Base-by-base conservation (phyloP, 2,888 invertebrate genomes). In the Priocnemis perturbator region DNA sequence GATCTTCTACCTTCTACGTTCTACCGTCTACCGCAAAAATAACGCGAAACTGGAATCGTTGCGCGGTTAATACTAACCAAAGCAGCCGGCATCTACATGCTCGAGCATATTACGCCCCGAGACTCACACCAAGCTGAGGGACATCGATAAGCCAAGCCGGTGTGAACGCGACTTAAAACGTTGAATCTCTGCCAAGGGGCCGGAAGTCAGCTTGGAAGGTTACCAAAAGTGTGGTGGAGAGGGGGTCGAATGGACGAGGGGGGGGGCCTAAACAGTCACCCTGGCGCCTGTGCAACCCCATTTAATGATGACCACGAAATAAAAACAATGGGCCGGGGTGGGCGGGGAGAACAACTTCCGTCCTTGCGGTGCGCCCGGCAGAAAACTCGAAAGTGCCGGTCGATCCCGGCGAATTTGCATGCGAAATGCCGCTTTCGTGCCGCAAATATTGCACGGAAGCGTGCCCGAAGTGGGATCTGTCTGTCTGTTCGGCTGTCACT, bases 191-290 rank as follows among this genome's bases (percentile, higher is more conserved):
- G 81, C 83, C 83, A 83, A 83, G 76, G 71, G 69, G 69, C 68
- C 73, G 72, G 81, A 75, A 73, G 78, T 78, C 71, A 68, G 58
- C 68, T 84, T 84, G 84, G 84, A 83, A 78, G 74, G 67, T 73
- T 78, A 79, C 83, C 84, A 85, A 83, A 72, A 75, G 76, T 47
- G 37, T 55, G 47, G 45, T 19, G 11, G 23, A 37, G 23, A 23
- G 48, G 56, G 26, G 37, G 26, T 37, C 21, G 26, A 19, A 20
- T 21, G 52, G 57, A 26, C 17, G 59, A 19, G 45, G 67, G 30
- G 60, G 52, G 61, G 64, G 62, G 62, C 67, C 67, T 72, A 72
- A 76, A 69, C 74, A 78, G 81, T 73, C 82, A 56, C 67, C 69
- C 71, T 76, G 83, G 81, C 83, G 83, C 83, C 83, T 68, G 70